Evolutionary conservation across 2,113 vertebrate species (phyloP).

Genomic region (Spermophilus dauricus): DNA sequence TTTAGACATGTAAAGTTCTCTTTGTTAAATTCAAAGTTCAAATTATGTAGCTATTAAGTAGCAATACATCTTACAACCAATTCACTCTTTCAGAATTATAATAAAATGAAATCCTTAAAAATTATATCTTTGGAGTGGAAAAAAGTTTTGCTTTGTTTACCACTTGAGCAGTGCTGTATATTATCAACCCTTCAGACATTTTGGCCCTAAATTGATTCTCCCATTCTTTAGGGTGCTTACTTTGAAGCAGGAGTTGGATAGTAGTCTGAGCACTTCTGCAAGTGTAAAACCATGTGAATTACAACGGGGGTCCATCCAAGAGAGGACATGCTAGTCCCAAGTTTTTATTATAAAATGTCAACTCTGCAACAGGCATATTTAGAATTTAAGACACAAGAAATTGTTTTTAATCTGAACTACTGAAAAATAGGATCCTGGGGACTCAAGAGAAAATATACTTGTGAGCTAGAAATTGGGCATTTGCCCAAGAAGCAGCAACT

Average conservation of each 20-base stretch:
- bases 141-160: background rate
- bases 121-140: background rate
- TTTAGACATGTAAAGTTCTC: background rate
- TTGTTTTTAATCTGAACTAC: background rate
- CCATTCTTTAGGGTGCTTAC: background rate
- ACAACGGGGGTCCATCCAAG: background rate
- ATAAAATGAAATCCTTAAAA: constrained; percentile 1
- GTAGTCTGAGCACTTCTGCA: background rate
- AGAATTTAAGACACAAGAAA: background rate
- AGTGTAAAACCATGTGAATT: background rate
- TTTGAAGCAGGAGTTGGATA: background rate
- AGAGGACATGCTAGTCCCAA: background rate
- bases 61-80: background rate
- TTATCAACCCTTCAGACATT: background rate
- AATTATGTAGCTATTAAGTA: background rate
- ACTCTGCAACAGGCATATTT: background rate
- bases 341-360: background rate
- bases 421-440: background rate
- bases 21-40: background rate
- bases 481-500: background rate
- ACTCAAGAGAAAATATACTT: background rate
- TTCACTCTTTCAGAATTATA: background rate
- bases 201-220: background rate
- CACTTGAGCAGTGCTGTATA: background rate
- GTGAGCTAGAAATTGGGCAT: background rate